Base-by-base conservation (phyloP, 2,888 invertebrate genomes). In the Mystacides longicornis region DNA sequence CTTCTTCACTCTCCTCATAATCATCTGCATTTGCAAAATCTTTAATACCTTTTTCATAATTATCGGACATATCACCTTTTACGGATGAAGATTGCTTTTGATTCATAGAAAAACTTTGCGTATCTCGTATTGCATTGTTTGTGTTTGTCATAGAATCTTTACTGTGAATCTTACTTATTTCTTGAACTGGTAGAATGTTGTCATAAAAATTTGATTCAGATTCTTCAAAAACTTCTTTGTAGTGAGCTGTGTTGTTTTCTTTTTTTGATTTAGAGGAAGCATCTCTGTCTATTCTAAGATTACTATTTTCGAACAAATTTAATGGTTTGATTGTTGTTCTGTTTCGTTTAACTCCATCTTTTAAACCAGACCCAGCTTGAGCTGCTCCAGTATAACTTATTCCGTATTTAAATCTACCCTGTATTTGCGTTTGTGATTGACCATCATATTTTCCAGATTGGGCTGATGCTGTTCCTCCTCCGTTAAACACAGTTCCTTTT, bases 381-480 rank as follows among this genome's bases (percentile, higher is more conserved):
- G 91, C 89, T 1, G 87, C 89, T 2, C 91, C 91, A 31, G 80
- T 85, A 63, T 87, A 88, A 7, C 83, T 82, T 33, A 88, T 85
- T 20, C 87, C 87, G 65, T 85, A 86, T 66, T 83, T 84, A 62
- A 87, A 90, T 31, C 87, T 86, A 2, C 91, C 91, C 64, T 88
- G 86, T 23, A 91, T 80, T 71, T 90, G 89, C 7, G 89, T 85
- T 68, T 91, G 90, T 19, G 89, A 87, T 68, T 89, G 88, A 3
- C 91, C 91, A 23, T 82, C 81, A 59, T 81, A 76, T 7, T 83
- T 79, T 60, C 86, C 87, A 51, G 89, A 85, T 68, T 90, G 89
- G 2, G 91, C 85, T 2, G 87, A 85, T 0, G 91, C 86, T 58
- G 85, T 81, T 5, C 90, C 91, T 27, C 87, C 85, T 1, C 91